phyloP scores from a whole-genome alignment of 92 coral and sea anemone genomes.

The Epizoanthus stellaris region DNA sequence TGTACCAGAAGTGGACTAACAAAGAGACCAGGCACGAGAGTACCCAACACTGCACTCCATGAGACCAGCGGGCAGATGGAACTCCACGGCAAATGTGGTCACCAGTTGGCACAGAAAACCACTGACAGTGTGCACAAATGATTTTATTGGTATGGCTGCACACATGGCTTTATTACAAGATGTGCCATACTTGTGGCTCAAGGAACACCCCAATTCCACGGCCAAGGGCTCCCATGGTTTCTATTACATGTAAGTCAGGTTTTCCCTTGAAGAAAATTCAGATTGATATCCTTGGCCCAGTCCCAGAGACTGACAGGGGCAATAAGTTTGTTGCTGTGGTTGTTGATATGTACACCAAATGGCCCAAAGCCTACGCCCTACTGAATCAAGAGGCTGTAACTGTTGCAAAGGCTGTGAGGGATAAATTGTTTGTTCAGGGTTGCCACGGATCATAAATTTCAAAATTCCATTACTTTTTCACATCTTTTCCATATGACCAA shows the following conservation, averaged over 20 bases:
- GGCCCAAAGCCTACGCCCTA: conserved; percentile 50
- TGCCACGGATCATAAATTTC: no score
- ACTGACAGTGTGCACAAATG: conserved; percentile 34
- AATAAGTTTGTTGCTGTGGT: conserved; percentile 49
- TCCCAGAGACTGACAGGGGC: conserved; percentile 51
- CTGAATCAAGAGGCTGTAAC: conserved; percentile 48
- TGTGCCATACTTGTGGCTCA: no score
- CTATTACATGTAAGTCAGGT: conserved; percentile 27
- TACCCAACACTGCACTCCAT: conserved; percentile 39
- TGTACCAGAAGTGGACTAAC: conserved; percentile 8
- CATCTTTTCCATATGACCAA: no score
- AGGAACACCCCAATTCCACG: conserved; percentile 17
- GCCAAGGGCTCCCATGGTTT: conserved; percentile 44
- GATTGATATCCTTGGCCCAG: conserved; percentile 55
- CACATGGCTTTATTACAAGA: no score
- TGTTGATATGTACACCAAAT: conserved; percentile 43
- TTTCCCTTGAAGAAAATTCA: conserved; percentile 51
- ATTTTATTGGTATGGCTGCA: not conserved
- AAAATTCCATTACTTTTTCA: no score
- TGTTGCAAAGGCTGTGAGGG: conserved; percentile 38
- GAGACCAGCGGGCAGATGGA: not conserved
- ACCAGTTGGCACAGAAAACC: conserved; percentile 41
- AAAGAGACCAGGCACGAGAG: conserved; percentile 24
- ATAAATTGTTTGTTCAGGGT: conserved; percentile 21
- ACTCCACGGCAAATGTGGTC: no score